These are phyloP conservation scores for Bembecia ichneumoniformis DNA, from an alignment of 2,888 invertebrate genomes.

Conservation along the genomic window DNA sequence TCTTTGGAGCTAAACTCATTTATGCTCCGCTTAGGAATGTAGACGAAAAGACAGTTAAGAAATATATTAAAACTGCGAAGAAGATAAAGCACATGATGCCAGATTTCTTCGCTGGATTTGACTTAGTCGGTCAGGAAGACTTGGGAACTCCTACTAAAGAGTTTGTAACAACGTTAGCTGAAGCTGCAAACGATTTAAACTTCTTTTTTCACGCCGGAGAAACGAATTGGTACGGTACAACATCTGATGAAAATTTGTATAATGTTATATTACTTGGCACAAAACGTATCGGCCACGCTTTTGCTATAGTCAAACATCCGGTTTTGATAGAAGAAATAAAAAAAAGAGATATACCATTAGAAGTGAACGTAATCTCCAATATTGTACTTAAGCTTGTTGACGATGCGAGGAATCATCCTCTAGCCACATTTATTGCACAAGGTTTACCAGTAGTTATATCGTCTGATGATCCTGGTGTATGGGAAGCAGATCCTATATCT, in stretches of 20 bases:
- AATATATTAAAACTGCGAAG: conserved; percentile 57
- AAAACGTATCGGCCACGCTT: conserved; percentile 84
- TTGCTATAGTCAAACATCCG: conserved; percentile 81
- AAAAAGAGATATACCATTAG: conserved; percentile 75
- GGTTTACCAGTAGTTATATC: conserved; percentile 77
- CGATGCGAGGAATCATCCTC: conserved; percentile 79
- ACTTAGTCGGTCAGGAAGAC: conserved; percentile 88
- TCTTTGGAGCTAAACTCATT: conserved; percentile 78
- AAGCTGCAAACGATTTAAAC: conserved; percentile 62
- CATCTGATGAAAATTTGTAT: conserved; percentile 79
- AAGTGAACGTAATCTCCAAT: conserved; percentile 80
- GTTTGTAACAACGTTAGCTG: conserved; percentile 69
- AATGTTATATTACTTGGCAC: conserved; percentile 82
- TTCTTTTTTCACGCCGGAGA: conserved; percentile 88
- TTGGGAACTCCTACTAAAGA: conserved; percentile 73
- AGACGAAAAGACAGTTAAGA: conserved; percentile 39
- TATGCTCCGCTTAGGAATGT: conserved; percentile 75
- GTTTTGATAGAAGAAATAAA: conserved; percentile 72
- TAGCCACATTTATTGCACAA: conserved; percentile 67
- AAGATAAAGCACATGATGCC: conserved; percentile 70
- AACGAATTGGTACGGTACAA: conserved; percentile 80
- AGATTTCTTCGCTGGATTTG: conserved; percentile 83
- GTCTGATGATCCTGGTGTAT: conserved; percentile 78
- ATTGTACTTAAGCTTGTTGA: conserved; percentile 74
- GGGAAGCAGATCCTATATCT: conserved; percentile 75